Evolutionary conservation across 1,140 invertebrate species (phyloP).

Genomic region (Melipona quadrifasciata): DNA sequence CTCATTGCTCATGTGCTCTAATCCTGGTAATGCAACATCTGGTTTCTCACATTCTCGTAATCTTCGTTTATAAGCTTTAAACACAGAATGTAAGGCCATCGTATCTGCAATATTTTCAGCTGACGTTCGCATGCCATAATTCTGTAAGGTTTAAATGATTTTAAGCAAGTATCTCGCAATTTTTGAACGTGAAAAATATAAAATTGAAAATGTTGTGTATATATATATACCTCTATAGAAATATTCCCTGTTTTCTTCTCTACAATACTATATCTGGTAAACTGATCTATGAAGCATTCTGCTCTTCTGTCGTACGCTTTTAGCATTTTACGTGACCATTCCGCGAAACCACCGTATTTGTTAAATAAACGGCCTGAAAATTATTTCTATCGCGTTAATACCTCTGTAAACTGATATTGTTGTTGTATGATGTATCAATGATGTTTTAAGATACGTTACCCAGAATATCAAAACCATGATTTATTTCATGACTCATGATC

Average conservation of each 20-base stretch:
- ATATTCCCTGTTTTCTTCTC: not conserved
- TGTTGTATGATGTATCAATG: too few relatives aligned
- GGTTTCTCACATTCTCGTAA: conserved; percentile 1
- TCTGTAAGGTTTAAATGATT: not conserved
- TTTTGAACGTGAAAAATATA: too few relatives aligned
- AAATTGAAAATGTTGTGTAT: too few relatives aligned
- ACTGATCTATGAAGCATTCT: not conserved
- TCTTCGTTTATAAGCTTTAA: conserved; percentile 36
- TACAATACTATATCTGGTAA: not conserved
- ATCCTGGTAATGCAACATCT: conserved; percentile 15
- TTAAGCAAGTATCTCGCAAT: too few relatives aligned
- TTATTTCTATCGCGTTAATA: not conserved
- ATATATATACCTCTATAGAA: not conserved
- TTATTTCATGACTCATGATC: not conserved
- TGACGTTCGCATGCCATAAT: not conserved
- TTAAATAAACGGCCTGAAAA: not conserved
- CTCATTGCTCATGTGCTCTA: conserved; percentile 35
- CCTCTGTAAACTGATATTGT: not conserved
- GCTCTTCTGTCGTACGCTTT: not conserved
- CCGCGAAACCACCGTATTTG: not conserved
- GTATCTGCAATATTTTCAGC: not conserved
- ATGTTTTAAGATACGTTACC: not conserved
- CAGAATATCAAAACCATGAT: not conserved
- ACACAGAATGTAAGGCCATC: conserved; percentile 43
- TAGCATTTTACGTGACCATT: not conserved